Evolutionary conservation across 2,888 invertebrate species (phyloP), one percentile per base, ranked within the genome.

Genomic region (Polietes domitor): DNA sequence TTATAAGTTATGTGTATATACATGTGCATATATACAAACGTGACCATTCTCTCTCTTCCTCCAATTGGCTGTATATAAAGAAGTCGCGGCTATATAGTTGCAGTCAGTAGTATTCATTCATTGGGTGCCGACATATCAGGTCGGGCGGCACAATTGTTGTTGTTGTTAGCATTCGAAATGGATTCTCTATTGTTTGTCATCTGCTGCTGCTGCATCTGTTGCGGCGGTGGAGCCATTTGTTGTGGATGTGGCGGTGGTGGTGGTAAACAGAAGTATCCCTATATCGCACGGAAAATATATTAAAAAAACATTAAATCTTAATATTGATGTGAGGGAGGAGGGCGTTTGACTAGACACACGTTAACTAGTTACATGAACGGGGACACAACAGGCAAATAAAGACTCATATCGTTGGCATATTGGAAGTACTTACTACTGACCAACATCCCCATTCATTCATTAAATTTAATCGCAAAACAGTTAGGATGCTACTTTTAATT

Each of bases 261-360:
- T 61, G 86, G 83, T 55, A 88, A 63, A 50, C 87, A 85, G 79
- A 81, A 86, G 28, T 81, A 86, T 9, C 79, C 86, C 89, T 89
- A 87, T 37, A 76, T 24, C 1, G 10, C 0, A n/a, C 17, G 7
- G 24, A 17, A 58, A 26, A 41, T 47, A 73, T 37, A 7, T 37
- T 37, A 37, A 37, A 37, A 2, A 68, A 1, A 5, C 43, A 47
- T 10, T 68, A 68, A 37, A 17, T 37, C 19, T 4, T 17, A 63
- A 63, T 17, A 63, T n/a, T n/a, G 7, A 41, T 4, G 12, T 32
- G 5, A 6, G 21, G n/a, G 7, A 3, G 7, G n/a, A 70, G n/a
- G 4, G 5, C 21, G 47, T 15, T 24, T 6, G 26, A 53, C 28
- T n/a, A n/a, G n/a, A n/a, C n/a, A n/a, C n/a, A n/a, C n/a, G n/a